phyloP scores from a whole-genome alignment of 2,113 vertebrate genomes.

The Antechinus flavipes region DNA sequence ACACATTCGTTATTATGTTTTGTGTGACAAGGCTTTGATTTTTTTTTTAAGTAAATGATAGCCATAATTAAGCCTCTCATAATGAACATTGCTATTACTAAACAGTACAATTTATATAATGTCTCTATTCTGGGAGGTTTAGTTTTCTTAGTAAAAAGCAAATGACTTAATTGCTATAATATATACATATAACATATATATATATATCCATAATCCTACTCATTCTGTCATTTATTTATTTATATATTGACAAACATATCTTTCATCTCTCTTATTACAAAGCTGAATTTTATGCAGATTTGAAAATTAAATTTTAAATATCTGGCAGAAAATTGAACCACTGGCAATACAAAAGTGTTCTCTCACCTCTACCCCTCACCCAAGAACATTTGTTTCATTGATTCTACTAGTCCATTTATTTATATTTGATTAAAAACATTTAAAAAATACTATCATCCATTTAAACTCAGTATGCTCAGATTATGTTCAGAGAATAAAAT shows the following conservation, averaged over 20 bases:
- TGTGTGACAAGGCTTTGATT: constrained; percentile 79
- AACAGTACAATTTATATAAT: constrained; percentile 83
- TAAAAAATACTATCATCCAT: constrained; percentile 22
- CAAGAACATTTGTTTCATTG: constrained; percentile 23
- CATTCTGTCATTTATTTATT: not conserved
- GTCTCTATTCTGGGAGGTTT: constrained; percentile 76
- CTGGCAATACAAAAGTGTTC: not conserved
- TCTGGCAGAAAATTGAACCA: not conserved
- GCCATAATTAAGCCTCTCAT: constrained; percentile 84
- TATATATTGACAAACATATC: not conserved
- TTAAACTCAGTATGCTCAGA: constrained; percentile 13
- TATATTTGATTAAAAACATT: constrained; percentile 29
- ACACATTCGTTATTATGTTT: constrained; percentile 83
- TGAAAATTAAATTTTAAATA: constrained; percentile 27
- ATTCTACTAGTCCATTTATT: constrained; percentile 46
- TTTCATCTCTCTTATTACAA: constrained; percentile 9
- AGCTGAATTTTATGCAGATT: constrained; percentile 22
- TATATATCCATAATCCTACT: not conserved
- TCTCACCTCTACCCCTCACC: not conserved
- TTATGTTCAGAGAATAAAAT: constrained; percentile 1
- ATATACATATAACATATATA: not conserved
- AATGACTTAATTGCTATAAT: constrained; percentile 66
- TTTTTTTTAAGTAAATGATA: constrained; percentile 82
- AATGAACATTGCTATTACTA: constrained; percentile 84
- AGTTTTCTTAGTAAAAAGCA: constrained; percentile 79